Percentiles rank a stretch among this genome's conserved stretches.
phyloP scores from a whole-genome alignment of 2,113 vertebrate genomes.

The Oreochromis tanganicae region DNA sequence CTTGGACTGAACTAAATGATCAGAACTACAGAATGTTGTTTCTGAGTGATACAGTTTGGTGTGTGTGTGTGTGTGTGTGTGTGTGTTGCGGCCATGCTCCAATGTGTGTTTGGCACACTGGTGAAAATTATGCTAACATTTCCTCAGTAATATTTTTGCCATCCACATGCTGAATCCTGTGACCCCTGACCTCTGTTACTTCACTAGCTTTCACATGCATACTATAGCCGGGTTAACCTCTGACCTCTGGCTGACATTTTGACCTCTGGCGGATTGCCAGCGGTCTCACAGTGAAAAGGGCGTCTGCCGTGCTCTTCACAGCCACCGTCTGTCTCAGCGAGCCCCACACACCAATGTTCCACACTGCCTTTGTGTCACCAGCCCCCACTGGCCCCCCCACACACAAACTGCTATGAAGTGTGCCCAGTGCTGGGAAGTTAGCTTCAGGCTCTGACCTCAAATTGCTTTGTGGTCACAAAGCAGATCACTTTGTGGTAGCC shows the following conservation, averaged over 20 bases:
- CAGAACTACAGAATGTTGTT: neutral
- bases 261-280: constrained; percentile 25
- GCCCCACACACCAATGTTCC: neutral
- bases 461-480: neutral
- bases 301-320: constrained; percentile 39
- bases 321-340: constrained; percentile 40
- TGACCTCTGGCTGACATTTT: constrained; percentile 10
- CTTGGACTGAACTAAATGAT: neutral
- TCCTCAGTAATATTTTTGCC: neutral
- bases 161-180: neutral
- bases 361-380: neutral
- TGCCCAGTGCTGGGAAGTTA: neutral
- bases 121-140: neutral
- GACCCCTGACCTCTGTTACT: neutral
- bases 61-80: neutral
- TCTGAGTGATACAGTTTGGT: neutral
- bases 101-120: neutral
- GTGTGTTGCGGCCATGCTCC: neutral
- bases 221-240: constrained; percentile 12
- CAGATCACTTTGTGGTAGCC: neutral
- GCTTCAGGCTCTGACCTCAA: constrained; percentile 17
- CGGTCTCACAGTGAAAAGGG: constrained; percentile 19
- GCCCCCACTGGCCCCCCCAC: neutral
- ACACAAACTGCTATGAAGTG: neutral
- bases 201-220: neutral